Evolutionary conservation across 2,797 vertebrate species (phyloP).

Genomic region (Hoplostethus atlanticus): DNA sequence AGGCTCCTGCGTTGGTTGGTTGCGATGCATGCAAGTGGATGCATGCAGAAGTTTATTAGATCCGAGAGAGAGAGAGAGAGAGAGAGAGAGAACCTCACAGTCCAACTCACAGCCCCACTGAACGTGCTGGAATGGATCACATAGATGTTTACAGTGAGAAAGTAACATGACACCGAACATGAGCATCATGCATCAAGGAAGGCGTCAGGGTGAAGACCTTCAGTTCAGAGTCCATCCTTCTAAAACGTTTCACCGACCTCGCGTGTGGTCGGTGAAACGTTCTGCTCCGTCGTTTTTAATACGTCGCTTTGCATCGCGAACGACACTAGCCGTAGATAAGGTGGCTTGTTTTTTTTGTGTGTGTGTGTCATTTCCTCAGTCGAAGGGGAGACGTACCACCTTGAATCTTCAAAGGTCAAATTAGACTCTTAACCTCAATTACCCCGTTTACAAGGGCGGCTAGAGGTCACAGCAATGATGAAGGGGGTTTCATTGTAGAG

Average conservation of each 20-base stretch:
- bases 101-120: no score
- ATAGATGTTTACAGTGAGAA: constrained; percentile 29
- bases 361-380: constrained; percentile 35
- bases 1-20: constrained; percentile 11
- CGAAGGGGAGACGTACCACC: constrained; percentile 28
- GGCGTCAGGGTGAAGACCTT: constrained; percentile 10
- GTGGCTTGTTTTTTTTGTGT: constrained; percentile 26
- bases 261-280: constrained; percentile 21
- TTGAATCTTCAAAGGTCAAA: constrained; percentile 59
- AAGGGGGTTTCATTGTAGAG: constrained; percentile 53
- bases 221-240: constrained; percentile 26
- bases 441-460: constrained; percentile 53
- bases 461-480: constrained; percentile 58
- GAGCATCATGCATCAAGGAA: not conserved
- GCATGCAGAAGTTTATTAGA: constrained; percentile 11
- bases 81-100: not conserved
- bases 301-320: constrained; percentile 41
- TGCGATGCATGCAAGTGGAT: not conserved
- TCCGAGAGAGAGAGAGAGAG: constrained; percentile 13
- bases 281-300: constrained; percentile 25
- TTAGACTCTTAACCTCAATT: constrained; percentile 79
- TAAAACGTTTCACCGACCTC: constrained; percentile 28
- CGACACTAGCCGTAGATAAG: constrained; percentile 58
- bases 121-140: constrained; percentile 15
- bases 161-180: not conserved